Base-by-base conservation (phyloP, 2,113 vertebrate species). In the Lepus americanus region DNA sequence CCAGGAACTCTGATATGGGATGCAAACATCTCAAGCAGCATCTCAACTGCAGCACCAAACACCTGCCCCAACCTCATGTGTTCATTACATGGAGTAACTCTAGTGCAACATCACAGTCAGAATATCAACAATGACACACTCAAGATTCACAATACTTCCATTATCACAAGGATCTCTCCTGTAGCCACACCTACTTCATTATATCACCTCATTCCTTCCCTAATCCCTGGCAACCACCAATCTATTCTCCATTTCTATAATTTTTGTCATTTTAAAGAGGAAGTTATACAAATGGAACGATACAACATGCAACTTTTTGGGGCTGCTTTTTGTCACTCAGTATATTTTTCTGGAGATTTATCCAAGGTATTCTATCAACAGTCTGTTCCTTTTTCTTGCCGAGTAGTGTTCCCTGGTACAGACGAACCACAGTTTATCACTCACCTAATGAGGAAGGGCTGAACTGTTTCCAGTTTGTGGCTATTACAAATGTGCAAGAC, bases 261-360 rank as follows among this genome's bases (percentile, higher is more conserved):
- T 29, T 33, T 51, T 61, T 69, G 55, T 36, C 73, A 96, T 88
- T 96, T 94, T 86, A 63, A 44, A 83, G 22, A 90, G 39, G 39
- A 81, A 49, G 29, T 69, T 84, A 70, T 3, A 59, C 25, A 55
- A 61, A 59, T 49, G 23, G 22, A 78, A 79, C 6, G 20, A 33
- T 51, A 80, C 0, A 19, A 49, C 29, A 31, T 49, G 14, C 55
- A 33, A 39, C 10, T 13, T 70, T 66, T 53, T 5, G 31, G 19
- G 39, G 17, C 3, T 33, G 25, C 67, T 27, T 31, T 49, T 84
- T 80, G 39, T 23, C 5, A 36, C 36, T n/a, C 23, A 63, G 82
- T 9, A 5, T 25, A 51, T 31, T 73, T 85, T 80, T 61, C 36
- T 23, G 13, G 23, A 81, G 22, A 51, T 10, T 69, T 51, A 59